Base-by-base conservation (phyloP, 2,888 invertebrate species). In the Diloba caeruleocephala region DNA sequence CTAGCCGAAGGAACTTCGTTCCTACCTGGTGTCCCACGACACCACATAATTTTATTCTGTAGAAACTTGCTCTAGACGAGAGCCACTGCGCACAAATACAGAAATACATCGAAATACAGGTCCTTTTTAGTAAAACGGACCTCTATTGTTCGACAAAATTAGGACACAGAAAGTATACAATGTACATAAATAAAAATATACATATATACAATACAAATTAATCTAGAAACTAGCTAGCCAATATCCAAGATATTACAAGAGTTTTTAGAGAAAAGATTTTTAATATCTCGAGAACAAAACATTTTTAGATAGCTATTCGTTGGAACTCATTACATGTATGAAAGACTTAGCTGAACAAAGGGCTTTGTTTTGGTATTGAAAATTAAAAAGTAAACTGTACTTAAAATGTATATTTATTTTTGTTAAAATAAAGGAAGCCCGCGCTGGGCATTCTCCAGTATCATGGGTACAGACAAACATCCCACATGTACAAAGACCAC, bases 221-320 rank as follows among this genome's bases (percentile, higher is more conserved):
- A 32, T 32, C 46, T 13, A 17, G 23, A 12, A 44, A 9, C 33
- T 6, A 36, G 7, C 29, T 21, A 8, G 1, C 50, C 59, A 37
- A 64, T 67, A 67, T 17, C 7, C 43, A 33, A 62, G 36, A 49
- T 53, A 46, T 53, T 43, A 48, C 25, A 17, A 49, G 26, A 38
- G 43, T 14, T 62, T 45, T 49, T 33, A 29, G 61, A 54, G 41
- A 34, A 49, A 61, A 54, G 26, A 37, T 14, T 67, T 67, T 58
- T 71, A 66, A 68, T 68, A 58, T 55, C 14, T 14, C 7, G 8
- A 9, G 26, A 58, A 68, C 68, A 69, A 67, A 55, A 33, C 38
- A 2, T 41, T 48, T 34, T 70, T 25, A 60, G 60, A 53, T 58
- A 49, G 63, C 50, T 52, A 44, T 43, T 61, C 23, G 60, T 43